Evolutionary conservation across 2,797 vertebrate species (phyloP), one percentile per base, ranked within the genome.

Genomic region (Platyrinchus mystaceus): DNA sequence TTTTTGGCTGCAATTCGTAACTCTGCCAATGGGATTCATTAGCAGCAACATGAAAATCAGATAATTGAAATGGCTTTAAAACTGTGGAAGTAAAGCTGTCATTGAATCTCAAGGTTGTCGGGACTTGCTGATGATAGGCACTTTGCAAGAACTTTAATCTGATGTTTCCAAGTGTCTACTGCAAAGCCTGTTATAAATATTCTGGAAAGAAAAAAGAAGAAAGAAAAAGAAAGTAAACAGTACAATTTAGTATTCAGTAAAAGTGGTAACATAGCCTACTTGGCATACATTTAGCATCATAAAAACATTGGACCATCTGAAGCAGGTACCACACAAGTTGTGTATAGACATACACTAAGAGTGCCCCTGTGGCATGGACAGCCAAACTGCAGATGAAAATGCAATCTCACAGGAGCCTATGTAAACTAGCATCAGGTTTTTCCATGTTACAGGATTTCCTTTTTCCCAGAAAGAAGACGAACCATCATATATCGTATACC

Each of bases 401-500:
- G 14, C 5, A 43, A 6, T 69, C 32, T 77, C 56, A 39, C 11
- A 80, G 39, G 20, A 80, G 12, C 18, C 37, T 66, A 6, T 0
- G 0, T 12, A 55, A 67, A 47, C 6, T 23, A 76, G 12, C 15
- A 30, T 20, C 52, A 37, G 10, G 2, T 74, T 89, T 85, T 77
- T 49, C 44, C 47, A 70, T 85, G 13, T 39, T 58, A n/a, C 30
- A 28, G 20, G 10, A 28, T 55, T 74, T 74, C 18, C 16, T 66
- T 2, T 43, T 79, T 75, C 21, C 21, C 0, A 0, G 13, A 69
- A 17, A 36, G 21, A 47, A 47, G 8, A 70, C 9, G 2, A 74
- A 36, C 8, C 7, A 15, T n/a, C n/a, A n/a, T 17, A 11, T 23
- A 19, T 10, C 13, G 17, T 32, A 12, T 17, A 8, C 9, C 39